Evolutionary conservation across 2,113 vertebrate genomes (phyloP).

Genomic region (Tachysurus fulvidraco): DNA sequence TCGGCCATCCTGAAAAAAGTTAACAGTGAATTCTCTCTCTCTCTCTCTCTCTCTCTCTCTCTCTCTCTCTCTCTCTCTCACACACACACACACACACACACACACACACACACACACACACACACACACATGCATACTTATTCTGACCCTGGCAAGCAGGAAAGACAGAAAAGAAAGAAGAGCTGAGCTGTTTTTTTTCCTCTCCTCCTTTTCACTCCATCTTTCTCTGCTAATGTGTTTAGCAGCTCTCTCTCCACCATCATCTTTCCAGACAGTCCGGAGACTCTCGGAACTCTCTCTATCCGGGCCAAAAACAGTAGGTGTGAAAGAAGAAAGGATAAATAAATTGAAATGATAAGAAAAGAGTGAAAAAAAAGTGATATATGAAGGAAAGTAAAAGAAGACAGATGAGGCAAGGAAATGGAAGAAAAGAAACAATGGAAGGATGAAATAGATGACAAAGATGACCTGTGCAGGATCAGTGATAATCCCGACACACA

Average conservation of each 20-base stretch:
- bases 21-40: background rate
- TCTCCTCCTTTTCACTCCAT: background rate
- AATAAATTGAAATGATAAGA: background rate
- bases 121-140: constrained; percentile 10
- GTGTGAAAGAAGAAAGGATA: constrained; percentile 19
- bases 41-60: background rate
- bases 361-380: background rate
- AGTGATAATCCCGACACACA: background rate
- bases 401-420: background rate
- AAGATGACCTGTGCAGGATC: constrained; percentile 32
- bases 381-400: constrained; percentile 10
- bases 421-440: no score
- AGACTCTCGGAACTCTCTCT: constrained; percentile 3
- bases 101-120: constrained; percentile 12
- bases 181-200: background rate
- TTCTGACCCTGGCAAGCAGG: background rate
- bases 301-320: background rate
- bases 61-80: constrained; percentile 10
- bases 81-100: constrained; percentile 18
- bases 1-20: background rate
- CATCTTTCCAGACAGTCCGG: background rate
- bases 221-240: constrained; percentile 6
- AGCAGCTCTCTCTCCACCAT: background rate
- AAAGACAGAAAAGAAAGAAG: background rate
- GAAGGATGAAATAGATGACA: background rate